Evolutionary conservation across 2,113 vertebrate genomes (phyloP), one percentile per base, ranked within the genome.

Genomic region (Myrmophylax atrothorax): DNA sequence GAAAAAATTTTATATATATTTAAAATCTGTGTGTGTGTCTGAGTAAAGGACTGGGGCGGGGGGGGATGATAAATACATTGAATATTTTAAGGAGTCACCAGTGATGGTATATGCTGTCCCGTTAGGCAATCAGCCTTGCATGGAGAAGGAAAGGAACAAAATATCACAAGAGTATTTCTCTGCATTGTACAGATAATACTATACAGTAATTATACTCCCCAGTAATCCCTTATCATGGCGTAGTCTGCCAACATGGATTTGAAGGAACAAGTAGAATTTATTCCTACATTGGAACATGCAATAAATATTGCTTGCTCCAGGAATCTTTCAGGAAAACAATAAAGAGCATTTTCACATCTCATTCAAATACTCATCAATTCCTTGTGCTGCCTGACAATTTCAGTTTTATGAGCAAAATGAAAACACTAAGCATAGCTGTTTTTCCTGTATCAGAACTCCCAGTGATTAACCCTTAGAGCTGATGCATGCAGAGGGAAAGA

Each of bases 251-350:
- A 78, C 59, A 67, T 6, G 63, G 78, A 83, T 80, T 73, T 64
- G 37, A 84, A 94, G 46, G 55, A 87, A 88, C 0, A 0, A 92
- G 69, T 66, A 86, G 42, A 46, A 72, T 64, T 68, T 89, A 37
- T 49, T 92, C 62, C 85, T 95, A 49, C 31, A 37, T 24, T 5
- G 3, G 42, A 81, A 92, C 1, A 10, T 1, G 3, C 84, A 94
- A 74, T 66, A 94, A 90, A 88, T 46, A 40, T 53, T 55, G 67
- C 60, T 84, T 88, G 79, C 68, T 90, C 26, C 83, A 84, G 38
- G 55, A 77, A 19, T 86, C 47, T 68, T 88, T 52, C 85, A 75
- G 76, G 44, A 94, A 94, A 94, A 96, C 63, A 84, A 59, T 74
- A 74, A 83, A 56, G 82, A 80, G 29, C 35, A 18, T 93, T 91